Percentiles rank a stretch among this genome's conserved stretches.
Evolutionary conservation across 1,140 invertebrate genomes (phyloP).

Genomic region (Lamellibrachia luymesi): DNA sequence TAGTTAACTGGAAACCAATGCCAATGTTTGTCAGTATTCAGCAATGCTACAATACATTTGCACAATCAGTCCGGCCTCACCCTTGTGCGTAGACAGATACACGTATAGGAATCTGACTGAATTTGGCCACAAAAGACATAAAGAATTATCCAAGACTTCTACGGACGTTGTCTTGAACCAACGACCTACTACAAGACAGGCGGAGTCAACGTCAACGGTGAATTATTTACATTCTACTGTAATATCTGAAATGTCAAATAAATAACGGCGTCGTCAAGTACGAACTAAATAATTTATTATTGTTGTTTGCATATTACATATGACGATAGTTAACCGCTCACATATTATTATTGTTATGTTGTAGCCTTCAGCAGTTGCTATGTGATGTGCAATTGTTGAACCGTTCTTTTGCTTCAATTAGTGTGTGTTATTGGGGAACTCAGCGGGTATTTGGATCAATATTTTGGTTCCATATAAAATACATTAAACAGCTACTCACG

Average conservation of each 20-base stretch:
- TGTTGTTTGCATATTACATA: neutral
- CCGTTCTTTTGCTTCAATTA: too few species aligned
- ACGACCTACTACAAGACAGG: neutral
- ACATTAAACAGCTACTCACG: too few species aligned
- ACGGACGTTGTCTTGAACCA: neutral
- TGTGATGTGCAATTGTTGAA: neutral
- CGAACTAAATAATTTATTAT: neutral
- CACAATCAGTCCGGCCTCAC: neutral
- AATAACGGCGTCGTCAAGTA: neutral
- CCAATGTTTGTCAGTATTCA: too few species aligned
- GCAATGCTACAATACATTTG: too few species aligned
- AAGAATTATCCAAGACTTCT: too few species aligned
- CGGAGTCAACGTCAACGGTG: too few species aligned
- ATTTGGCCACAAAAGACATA: too few species aligned
- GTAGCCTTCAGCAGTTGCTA: neutral
- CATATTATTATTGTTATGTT: neutral
- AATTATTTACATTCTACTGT: too few species aligned
- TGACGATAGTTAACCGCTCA: neutral
- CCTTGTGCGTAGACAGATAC: neutral
- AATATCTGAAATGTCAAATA: neutral
- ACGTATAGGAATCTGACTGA: neutral
- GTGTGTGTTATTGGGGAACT: neutral
- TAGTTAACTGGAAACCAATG: too few species aligned
- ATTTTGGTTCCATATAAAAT: too few species aligned
- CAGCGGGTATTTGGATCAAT: neutral